Evolutionary conservation across 2,888 invertebrate species (phyloP), one percentile per base, ranked within the genome.

Genomic region (Vannuccia rotundouncinata): DNA sequence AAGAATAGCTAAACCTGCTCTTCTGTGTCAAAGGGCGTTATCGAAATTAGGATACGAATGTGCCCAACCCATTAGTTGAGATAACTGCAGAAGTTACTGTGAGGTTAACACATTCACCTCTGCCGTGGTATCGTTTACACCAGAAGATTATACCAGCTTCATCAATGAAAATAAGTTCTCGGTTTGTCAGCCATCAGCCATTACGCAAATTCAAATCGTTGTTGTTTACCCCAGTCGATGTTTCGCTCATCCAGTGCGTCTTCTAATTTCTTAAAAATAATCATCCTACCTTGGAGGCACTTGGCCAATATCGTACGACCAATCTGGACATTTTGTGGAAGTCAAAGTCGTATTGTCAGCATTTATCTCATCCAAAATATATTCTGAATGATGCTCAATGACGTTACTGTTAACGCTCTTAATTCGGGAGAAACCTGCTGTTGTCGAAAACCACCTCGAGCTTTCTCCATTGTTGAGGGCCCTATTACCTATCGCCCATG

Each of bases 61-160:
- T 45, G 45, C 17, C 45, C 45, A 45, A 10, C 45, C 45, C 45
- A 45, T 45, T 45, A 17, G 45, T 45, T 45, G 45, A 45, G 45
- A 5, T 45, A 45, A 45, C 17, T 5, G 45, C 45, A 10, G 45
- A 45, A 45, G 17, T 45, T 17, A 5, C 17, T 45, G 45, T 45
- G 10, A 45, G 5, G 45, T 45, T 45, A 45, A 17, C 45, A 17
- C 45, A 10, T 45, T 45, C 10, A 10, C 10, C 45, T 45, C 45
- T 66, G 66, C 66, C 66, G 25, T 66, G 66, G 25, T 66, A 22
- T 22, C 66, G 66, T 27, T 66, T 66, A 66, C 66, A 66, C 5
- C 66, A 66, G 66, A 66, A 17, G 66, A 22, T 66, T 66, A 66
- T 66, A 17, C 22, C 66, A 66, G 66, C 66, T 66, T 22, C 66